Evolutionary conservation across 2,113 vertebrate species (phyloP), one percentile per base, ranked within the genome.

Genomic region (Antechinus flavipes): DNA sequence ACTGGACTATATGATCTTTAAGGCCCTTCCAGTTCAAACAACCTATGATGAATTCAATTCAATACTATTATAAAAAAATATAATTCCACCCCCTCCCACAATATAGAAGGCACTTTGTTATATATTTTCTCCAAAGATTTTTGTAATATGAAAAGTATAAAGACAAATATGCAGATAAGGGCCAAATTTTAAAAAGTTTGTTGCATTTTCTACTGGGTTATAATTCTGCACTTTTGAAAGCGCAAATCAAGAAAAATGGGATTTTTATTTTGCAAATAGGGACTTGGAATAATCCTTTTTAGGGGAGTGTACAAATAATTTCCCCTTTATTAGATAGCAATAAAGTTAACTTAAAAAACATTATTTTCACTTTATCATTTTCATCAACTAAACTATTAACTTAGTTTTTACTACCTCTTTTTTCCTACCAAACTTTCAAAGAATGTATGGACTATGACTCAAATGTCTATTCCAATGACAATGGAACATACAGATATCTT

Each of bases 241-340:
- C 8, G 7, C 8, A 84, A 42, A 84, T 84, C 6, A 84, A 84
- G 68, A 84, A 42, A 49, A 84, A 84, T n/a, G 6, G 19, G 61
- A 76, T 76, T 35, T n/a, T 76, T 76, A n/a, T 12, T 76, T n/a
- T 35, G 61, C 12, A 76, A n/a, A 76, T 8, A 84, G n/a, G n/a
- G 19, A 42, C n/a, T 9, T 23, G 6, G 68, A 42, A 42, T 84
- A 84, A 42, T 76, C 42, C 35, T 61, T 35, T 84, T 23, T 22
- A 23, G 68, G 68, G n/a, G 68, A 84, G 19, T 8, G 19, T 84
- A 35, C 8, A 84, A 84, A 84, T 84, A 42, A 8, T 68, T 97
- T 55, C 94, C 90, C 49, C 16, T 97, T 97, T 95, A 97, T 92
- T 97, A 97, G 93, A 97, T 93, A 95, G 22, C 93, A 92, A 56